These are phyloP conservation scores for Mythimna pallens DNA, from an alignment of 2,888 invertebrate genomes.

Conservation along the genomic window DNA sequence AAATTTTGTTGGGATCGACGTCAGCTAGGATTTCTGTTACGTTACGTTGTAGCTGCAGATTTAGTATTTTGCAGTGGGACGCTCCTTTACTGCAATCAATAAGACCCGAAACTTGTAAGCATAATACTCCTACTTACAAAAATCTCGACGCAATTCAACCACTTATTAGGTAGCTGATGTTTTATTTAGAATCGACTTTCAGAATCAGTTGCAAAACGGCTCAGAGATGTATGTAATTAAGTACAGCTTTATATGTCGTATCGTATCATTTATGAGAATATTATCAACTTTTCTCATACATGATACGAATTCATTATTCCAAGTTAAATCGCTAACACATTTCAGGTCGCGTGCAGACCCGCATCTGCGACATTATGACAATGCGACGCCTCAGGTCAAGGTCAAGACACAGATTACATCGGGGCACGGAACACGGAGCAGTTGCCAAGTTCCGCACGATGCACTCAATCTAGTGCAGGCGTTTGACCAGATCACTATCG, in stretches of 20 bases:
- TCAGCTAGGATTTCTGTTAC: not conserved
- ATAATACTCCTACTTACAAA: too few relatives aligned
- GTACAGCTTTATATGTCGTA: too few relatives aligned
- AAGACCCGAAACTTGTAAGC: too few relatives aligned
- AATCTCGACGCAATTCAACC: too few relatives aligned
- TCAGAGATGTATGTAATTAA: too few relatives aligned
- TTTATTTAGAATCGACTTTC: too few relatives aligned
- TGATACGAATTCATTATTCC: not conserved
- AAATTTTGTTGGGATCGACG: not conserved
- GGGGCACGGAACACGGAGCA: not conserved
- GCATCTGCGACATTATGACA: conserved; percentile 11
- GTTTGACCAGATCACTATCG: not conserved
- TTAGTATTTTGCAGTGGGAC: not conserved
- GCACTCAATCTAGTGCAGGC: not conserved
- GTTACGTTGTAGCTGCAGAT: too few relatives aligned
- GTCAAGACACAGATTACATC: conserved; percentile 10
- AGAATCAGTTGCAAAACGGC: too few relatives aligned
- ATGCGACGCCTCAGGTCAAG: conserved; percentile 40
- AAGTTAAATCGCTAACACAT: not conserved
- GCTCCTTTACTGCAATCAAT: too few relatives aligned
- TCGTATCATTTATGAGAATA: too few relatives aligned
- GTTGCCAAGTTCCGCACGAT: conserved; percentile 28
- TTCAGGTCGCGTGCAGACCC: not conserved
- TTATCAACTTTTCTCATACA: too few relatives aligned
- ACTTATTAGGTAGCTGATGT: too few relatives aligned